Conservation (phyloP, 1,140 invertebrate species). For the Drosophila kurseongensis region DNA sequence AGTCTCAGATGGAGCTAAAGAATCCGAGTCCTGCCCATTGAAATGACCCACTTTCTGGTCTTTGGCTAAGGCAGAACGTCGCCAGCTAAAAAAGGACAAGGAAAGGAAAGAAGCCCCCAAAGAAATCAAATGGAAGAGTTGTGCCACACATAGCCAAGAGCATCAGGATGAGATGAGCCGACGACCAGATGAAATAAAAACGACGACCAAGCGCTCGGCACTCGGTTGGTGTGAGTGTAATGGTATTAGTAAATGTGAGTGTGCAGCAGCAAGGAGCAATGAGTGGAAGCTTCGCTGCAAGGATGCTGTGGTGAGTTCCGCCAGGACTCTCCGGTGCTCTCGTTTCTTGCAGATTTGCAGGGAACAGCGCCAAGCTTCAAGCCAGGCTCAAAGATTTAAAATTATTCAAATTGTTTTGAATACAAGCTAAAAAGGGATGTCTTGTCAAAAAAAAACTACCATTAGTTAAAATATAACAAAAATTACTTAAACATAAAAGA, state of each 20-base stretch:
- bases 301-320: conserved; percentile 30
- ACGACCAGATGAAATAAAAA: conserved; percentile 25
- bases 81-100: conserved; percentile 30
- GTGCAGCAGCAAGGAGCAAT: conserved; percentile 1
- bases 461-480: no score
- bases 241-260: conserved; percentile 1
- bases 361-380: conserved; percentile 4
- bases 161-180: conserved; percentile 24
- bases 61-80: conserved; percentile 48
- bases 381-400: conserved; percentile 1
- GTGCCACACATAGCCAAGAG: conserved; percentile 44
- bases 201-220: conserved; percentile 7
- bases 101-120: conserved; percentile 44
- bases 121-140: conserved; percentile 81
- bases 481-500: no score
- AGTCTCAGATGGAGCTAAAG: conserved; percentile 40
- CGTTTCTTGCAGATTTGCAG: not conserved
- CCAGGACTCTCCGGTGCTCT: not conserved
- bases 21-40: conserved; percentile 14
- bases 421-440: no score
- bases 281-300: conserved; percentile 35
- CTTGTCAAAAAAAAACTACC: no score
- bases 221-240: no score
- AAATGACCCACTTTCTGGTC: conserved; percentile 76
- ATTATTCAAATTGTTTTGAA: no score